Base-by-base conservation (phyloP, 2,797 vertebrate genomes). In the Clamator glandarius region DNA sequence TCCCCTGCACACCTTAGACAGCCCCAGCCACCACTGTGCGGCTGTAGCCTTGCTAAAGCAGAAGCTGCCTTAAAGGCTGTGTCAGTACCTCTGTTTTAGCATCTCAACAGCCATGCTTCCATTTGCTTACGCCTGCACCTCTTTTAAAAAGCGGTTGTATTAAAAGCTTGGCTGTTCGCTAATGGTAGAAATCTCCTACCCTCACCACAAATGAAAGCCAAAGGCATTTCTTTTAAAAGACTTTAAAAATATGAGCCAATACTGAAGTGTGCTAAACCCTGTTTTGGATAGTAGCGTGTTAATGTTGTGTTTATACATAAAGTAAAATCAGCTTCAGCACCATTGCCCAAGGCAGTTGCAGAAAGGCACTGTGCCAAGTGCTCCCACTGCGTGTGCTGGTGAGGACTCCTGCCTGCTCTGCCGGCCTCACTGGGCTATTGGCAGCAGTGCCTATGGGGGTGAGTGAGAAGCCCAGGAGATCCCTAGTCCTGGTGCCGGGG, bases 381-480 rank as follows among this genome's bases (percentile, higher is more conserved):
- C 12, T 72, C 23, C 29, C 0, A 1, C 42, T 41, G 28, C 0
- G 2, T 3, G 1, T 1, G 4, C 50, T 4, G 1, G 33, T 0
- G 1, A 7, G 59, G 35, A 31, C 3, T 5, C 41, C 21, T 1
- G 0, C 41, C 50, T 1, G 0, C 11, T 3, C 1, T 3, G 1
- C 42, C 2, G 4, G 29, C 15, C 64, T 15, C 82, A 0, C 0
- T 35, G 67, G 5, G 19, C 9, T 75, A 17, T 58, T 0, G 0
- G 41, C 76, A 66, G 72, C 80, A 61, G 50, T 0, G 0, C 29
- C 58, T n/a, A 0, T 11, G 51, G 41, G 33, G 36, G 35, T 55
- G 39, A 21, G 20, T 18, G 50, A 44, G 54, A n/a, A 67, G 31
- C 28, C 20, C 1, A 0, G 28, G 31, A 46, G 54, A 51, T 52